These are phyloP conservation scores for Idris sp. DNA, from an alignment of 1,140 invertebrate species.

Conservation along the genomic window DNA sequence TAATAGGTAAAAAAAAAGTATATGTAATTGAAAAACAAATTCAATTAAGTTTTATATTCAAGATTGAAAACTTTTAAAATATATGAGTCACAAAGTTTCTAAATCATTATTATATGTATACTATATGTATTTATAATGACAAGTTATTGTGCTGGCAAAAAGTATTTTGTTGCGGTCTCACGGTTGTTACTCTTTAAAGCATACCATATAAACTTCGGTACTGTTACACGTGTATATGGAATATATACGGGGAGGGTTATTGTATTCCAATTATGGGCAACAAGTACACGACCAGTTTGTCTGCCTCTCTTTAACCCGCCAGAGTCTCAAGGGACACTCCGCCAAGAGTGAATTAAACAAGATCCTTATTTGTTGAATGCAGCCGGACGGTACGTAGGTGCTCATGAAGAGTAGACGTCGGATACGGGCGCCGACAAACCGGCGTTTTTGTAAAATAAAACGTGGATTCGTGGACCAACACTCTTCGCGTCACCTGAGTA, in stretches of 20 bases:
- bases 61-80: too few relatives aligned
- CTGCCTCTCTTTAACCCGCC: slow-evolving; percentile 50
- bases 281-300: slow-evolving; percentile 65
- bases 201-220: slow-evolving; percentile 54
- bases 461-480: slow-evolving; percentile 54
- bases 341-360: slow-evolving; percentile 67
- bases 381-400: slow-evolving; percentile 59
- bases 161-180: slow-evolving; percentile 45
- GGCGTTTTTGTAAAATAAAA: slow-evolving; percentile 52
- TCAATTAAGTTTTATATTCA: too few relatives aligned
- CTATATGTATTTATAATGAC: too few relatives aligned
- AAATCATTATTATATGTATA: too few relatives aligned
- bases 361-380: slow-evolving; percentile 70
- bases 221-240: slow-evolving; percentile 62
- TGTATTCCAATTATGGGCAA: slow-evolving; percentile 72
- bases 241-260: slow-evolving; percentile 54
- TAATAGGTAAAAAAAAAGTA: too few relatives aligned
- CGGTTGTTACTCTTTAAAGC: slow-evolving; percentile 50
- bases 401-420: slow-evolving; percentile 33
- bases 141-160: too few relatives aligned
- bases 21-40: too few relatives aligned
- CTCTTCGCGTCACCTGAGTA: slow-evolving; percentile 64
- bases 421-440: slow-evolving; percentile 52
- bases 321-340: slow-evolving; percentile 48
- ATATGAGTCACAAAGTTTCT: too few relatives aligned